A percentile compares a stretch with the other conserved stretches of the same genome.
These are phyloP conservation scores for Sminthurides bifidus DNA, from an alignment of 1,140 invertebrate species.

Conservation along the genomic window DNA sequence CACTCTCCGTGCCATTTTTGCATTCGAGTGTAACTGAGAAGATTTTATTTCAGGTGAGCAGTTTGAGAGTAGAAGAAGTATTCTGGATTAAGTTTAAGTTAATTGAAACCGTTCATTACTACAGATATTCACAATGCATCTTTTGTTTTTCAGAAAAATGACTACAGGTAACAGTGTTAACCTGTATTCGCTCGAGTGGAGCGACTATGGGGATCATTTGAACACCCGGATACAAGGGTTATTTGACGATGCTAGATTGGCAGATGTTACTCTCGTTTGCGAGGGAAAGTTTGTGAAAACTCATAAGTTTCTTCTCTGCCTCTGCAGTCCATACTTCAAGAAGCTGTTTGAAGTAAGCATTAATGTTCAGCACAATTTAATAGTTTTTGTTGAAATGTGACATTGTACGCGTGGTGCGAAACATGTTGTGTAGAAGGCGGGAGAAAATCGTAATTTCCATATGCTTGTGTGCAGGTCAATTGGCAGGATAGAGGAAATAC, in stretches of 20 bases:
- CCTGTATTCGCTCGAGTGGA: slow-evolving; percentile 1
- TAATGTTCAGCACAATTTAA: neutral
- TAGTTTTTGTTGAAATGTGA: neutral
- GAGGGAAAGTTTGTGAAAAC: slow-evolving; percentile 69
- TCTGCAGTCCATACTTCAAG: slow-evolving; percentile 75
- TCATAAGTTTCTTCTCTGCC: slow-evolving; percentile 70
- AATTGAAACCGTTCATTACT: too few relatives aligned
- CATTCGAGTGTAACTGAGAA: too few relatives aligned
- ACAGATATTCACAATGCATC: too few relatives aligned
- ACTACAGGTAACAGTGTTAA: too few relatives aligned
- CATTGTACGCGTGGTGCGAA: neutral
- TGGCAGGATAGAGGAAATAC: slow-evolving; percentile 34
- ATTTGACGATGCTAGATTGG: neutral
- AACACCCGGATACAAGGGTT: neutral
- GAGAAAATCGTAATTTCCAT: too few relatives aligned
- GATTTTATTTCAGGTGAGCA: too few relatives aligned
- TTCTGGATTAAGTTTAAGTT: too few relatives aligned
- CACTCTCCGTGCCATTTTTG: too few relatives aligned
- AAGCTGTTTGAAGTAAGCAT: slow-evolving; percentile 57
- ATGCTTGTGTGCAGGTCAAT: slow-evolving; percentile 7
- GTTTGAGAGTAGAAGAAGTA: too few relatives aligned
- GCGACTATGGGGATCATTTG: neutral
- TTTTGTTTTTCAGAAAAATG: too few relatives aligned
- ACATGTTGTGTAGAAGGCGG: too few relatives aligned
- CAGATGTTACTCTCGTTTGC: slow-evolving; percentile 68